Percentiles rank a stretch among this genome's conserved stretches.
phyloP scores from a whole-genome alignment of 2,797 vertebrate species.

The Tapera naevia region DNA sequence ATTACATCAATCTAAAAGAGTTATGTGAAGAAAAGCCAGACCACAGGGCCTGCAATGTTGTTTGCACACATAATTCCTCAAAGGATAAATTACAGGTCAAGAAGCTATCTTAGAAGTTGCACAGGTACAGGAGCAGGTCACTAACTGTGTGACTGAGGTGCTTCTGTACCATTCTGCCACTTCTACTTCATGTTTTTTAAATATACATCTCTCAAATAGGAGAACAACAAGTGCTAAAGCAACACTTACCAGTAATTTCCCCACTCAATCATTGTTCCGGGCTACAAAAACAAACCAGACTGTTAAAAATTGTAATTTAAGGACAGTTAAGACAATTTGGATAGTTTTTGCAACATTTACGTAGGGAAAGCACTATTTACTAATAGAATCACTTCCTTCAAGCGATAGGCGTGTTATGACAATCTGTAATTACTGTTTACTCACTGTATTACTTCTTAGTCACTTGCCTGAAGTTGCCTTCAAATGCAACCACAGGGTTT shows the following conservation, averaged over 20 bases:
- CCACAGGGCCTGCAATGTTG: background rate
- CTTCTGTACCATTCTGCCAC: background rate
- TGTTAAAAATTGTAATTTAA: background rate
- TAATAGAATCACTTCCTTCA: background rate
- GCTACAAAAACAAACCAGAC: conserved; percentile 78
- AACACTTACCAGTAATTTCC: conserved; percentile 97
- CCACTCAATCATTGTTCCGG: conserved; percentile 99
- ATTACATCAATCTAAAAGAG: background rate
- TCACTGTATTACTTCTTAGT: background rate
- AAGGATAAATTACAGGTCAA: background rate
- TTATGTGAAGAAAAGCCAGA: background rate
- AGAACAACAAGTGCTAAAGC: background rate
- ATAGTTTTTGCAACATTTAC: background rate
- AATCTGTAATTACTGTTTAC: background rate
- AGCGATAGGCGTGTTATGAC: background rate
- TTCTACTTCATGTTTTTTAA: background rate
- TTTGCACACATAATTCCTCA: background rate
- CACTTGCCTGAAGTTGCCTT: background rate
- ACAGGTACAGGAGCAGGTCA: background rate
- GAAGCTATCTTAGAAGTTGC: background rate
- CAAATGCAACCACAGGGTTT: background rate
- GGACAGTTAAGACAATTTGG: background rate
- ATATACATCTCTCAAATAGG: background rate
- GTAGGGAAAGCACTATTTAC: background rate
- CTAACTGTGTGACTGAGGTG: background rate